Evolutionary conservation across 2,797 vertebrate species (phyloP).

Genomic region (Smutsia gigantea): DNA sequence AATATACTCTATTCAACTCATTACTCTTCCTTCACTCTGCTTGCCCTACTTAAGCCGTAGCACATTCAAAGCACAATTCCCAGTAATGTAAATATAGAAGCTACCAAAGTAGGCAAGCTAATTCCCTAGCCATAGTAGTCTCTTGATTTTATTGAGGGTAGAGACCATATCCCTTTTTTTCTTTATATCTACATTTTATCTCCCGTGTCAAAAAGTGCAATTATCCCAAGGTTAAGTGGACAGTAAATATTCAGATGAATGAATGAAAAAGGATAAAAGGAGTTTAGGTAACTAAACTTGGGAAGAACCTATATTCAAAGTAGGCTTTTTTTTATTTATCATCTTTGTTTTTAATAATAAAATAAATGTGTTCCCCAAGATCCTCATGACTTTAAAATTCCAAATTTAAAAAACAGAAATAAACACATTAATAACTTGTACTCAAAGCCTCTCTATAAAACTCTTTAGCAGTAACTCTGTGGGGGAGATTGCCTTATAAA

Average conservation of each 20-base stretch:
- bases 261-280: background rate
- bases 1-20: background rate
- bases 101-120: background rate
- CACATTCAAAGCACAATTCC: background rate
- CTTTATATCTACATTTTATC: background rate
- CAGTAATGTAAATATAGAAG: background rate
- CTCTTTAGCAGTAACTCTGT: background rate
- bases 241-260: background rate
- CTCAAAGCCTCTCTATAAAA: background rate
- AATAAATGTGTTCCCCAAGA: background rate
- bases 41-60: background rate
- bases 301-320: background rate
- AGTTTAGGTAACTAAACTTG: background rate
- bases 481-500: background rate
- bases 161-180: background rate
- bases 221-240: background rate
- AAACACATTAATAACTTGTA: background rate
- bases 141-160: background rate
- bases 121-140: background rate
- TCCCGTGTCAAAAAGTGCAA: background rate
- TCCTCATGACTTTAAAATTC: background rate
- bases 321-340: background rate
- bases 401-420: slow-evolving; percentile 34
- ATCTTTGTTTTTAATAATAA: background rate
- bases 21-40: background rate